Percentiles rank a stretch among this genome's conserved stretches.
These are phyloP conservation scores for Andrena bicolor DNA, from an alignment of 2,888 invertebrate genomes.

Conservation along the genomic window DNA sequence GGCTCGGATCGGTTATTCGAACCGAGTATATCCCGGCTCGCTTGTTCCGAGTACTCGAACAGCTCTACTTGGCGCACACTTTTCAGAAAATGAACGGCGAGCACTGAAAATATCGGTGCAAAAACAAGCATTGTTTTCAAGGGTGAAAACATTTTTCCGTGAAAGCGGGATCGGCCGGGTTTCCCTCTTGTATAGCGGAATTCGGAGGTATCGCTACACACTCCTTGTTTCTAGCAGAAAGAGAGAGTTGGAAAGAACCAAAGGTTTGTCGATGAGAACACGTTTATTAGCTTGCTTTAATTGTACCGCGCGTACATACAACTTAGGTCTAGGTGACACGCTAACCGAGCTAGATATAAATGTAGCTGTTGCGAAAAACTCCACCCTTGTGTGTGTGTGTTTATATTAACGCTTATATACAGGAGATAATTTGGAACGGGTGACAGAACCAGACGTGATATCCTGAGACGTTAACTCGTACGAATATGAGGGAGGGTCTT, in stretches of 20 bases:
- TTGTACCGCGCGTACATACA: conserved; percentile 81
- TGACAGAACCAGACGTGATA: conserved; percentile 50
- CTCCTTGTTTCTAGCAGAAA: background rate
- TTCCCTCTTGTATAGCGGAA: no score
- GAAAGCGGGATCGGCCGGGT: no score
- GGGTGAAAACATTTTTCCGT: no score
- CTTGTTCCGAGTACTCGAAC: no score
- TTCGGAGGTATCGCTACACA: background rate
- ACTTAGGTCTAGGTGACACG: conserved; percentile 73
- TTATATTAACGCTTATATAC: conserved; percentile 67
- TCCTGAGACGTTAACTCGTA: conserved; percentile 76
- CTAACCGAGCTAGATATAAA: conserved; percentile 57
- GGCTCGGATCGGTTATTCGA: no score
- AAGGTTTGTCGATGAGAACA: conserved; percentile 17
- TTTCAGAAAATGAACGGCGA: no score
- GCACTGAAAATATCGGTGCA: no score
- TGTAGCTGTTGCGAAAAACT: conserved; percentile 50
- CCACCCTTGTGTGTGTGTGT: conserved; percentile 49
- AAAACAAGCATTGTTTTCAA: no score
- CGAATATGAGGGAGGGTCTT: conserved; percentile 59
- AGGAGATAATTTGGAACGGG: conserved; percentile 50
- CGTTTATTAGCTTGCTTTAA: conserved; percentile 65
- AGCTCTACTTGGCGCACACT: no score
- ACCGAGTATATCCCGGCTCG: no score
- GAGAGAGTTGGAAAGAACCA: background rate